phyloP scores from a whole-genome alignment of 2,888 invertebrate species.

The Sphaeridia pumilis region DNA sequence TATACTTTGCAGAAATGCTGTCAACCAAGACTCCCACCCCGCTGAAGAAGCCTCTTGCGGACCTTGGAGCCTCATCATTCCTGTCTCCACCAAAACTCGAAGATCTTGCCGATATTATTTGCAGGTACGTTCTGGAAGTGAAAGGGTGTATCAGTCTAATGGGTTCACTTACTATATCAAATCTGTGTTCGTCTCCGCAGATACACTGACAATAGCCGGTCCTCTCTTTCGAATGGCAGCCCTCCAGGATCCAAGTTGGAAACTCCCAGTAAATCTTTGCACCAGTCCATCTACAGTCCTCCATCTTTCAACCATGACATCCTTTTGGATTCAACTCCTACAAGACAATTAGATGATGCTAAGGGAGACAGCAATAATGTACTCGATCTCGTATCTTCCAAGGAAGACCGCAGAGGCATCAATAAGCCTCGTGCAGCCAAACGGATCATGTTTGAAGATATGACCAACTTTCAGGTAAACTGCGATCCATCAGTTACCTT shows the following conservation, averaged over 20 bases:
- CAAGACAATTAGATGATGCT: constrained; percentile 5
- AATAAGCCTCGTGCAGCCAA: constrained; percentile 18
- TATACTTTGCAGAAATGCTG: constrained; percentile 9
- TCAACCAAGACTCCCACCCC: constrained; percentile 66
- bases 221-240: constrained; percentile 3
- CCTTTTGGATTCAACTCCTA: constrained; percentile 42
- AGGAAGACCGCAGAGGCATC: neutral
- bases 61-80: constrained; percentile 43
- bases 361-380: neutral
- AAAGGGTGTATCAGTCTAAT: neutral
- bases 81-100: constrained; percentile 40
- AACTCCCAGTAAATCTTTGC: constrained; percentile 34
- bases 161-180: neutral
- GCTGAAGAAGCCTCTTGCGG: constrained; percentile 82
- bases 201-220: constrained; percentile 13
- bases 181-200: neutral
- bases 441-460: constrained; percentile 17
- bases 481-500: no score
- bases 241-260: constrained; percentile 18
- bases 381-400: neutral
- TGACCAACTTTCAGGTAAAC: constrained; percentile 18
- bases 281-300: constrained; percentile 48
- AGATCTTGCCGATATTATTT: constrained; percentile 34
- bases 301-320: constrained; percentile 76
- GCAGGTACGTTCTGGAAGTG: no score